Base-by-base conservation (phyloP, 2,888 invertebrate species). In the Endotricha flammealis region DNA sequence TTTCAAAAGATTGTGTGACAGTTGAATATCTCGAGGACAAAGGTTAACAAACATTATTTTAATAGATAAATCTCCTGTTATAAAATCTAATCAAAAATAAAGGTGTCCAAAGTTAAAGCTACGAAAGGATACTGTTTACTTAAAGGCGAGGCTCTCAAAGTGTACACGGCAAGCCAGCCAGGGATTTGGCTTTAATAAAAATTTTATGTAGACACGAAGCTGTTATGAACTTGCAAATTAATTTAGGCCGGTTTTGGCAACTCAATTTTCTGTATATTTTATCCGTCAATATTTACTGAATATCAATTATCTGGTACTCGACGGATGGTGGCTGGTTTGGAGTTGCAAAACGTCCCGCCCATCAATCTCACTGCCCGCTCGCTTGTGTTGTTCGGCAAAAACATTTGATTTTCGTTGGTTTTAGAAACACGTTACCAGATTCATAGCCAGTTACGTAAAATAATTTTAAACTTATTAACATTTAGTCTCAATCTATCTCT, bases 161-260 rank as follows among this genome's bases (percentile, higher is more conserved):
- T 31, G 43, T 47, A 36, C 50, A 41, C 39, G 60, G 59, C 63
- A 7, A 20, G 20, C 20, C n/a, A n/a, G 60, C 50, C 59, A 48
- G 56, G 66, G 70, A 75, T 76, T 74, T 66, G 58, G 48, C 65
- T 75, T 74, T 75, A 76, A 78, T 78, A 80, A 81, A 79, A 77
- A 67, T 54, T 60, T 63, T 66, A 70, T 68, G 65, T 63, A 67
- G 64, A 67, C 73, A 66, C 77, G 63, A 69, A 64, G 65, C 73
- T 67, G 78, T 77, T 83, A 77, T 76, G 72, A 79, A 83, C 75
- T 82, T 81, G 68, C 76, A 82, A 85, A 83, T 85, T 85, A 82
- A 85, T 82, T 83, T 80, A 76, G 77, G 64, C 70, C 63, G 72
- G 70, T 78, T 76, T 73, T 65, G 74, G 67, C 68, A 85, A 85